Percentiles rank a stretch among this genome's conserved stretches.
phyloP scores from a whole-genome alignment of 2,113 vertebrate genomes.

The Buteo buteo region DNA sequence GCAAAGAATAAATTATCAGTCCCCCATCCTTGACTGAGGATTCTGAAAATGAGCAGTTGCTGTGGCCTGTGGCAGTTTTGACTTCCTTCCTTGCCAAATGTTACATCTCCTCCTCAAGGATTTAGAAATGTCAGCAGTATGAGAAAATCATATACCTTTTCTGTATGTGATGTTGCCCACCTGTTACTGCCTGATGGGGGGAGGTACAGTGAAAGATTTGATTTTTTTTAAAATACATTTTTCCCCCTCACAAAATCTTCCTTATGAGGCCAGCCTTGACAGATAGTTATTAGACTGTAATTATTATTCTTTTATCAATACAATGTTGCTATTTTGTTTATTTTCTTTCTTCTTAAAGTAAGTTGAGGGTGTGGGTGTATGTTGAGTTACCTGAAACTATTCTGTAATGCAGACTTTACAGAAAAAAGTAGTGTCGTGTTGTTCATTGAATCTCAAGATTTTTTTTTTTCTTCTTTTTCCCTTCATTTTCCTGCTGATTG shows the following conservation, averaged over 20 bases:
- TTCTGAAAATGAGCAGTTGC: not conserved
- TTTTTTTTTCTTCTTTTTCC: not conserved
- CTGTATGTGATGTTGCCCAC: not conserved
- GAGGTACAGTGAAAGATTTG: not conserved
- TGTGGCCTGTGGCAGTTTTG: not conserved
- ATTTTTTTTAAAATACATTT: not conserved
- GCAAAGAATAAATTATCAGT: not conserved
- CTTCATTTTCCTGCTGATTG: not conserved
- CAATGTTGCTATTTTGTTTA: not conserved
- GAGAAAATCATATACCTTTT: not conserved
- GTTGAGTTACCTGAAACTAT: not conserved
- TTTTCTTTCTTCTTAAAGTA: not conserved
- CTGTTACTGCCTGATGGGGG: not conserved
- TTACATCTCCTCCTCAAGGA: not conserved
- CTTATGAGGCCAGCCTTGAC: not conserved
- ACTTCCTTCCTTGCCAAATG: not conserved
- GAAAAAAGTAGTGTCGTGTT: not conserved
- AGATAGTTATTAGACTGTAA: not conserved
- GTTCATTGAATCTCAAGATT: constrained; percentile 2
- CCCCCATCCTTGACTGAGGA: not conserved
- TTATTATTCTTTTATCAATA: not conserved
- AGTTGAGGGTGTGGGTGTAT: not conserved
- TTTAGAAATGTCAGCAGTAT: not conserved
- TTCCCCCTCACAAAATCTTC: not conserved
- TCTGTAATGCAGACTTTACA: not conserved